Percentiles rank a stretch among this genome's conserved stretches.
Evolutionary conservation across 2,797 vertebrate genomes (phyloP).

Genomic region (Scomberomorus guttatus): DNA sequence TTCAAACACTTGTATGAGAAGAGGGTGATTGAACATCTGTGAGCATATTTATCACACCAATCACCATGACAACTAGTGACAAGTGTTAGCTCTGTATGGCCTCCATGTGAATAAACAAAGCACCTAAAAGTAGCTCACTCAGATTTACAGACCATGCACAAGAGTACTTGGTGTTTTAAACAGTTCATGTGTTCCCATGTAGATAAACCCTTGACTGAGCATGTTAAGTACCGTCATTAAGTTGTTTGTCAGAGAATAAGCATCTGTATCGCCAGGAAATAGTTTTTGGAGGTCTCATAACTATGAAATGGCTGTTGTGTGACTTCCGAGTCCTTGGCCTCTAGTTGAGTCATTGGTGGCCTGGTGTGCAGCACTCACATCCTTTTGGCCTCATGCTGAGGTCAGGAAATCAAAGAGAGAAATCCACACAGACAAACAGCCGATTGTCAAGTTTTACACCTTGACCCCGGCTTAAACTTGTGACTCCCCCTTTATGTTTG

Average conservation of each 20-base stretch:
- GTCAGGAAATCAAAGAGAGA: conserved; percentile 81
- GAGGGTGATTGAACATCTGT: conserved; percentile 72
- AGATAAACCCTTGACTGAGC: conserved; percentile 41
- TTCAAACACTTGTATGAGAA: conserved; percentile 65
- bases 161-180: conserved; percentile 3
- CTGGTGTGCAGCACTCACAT: conserved; percentile 68
- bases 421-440: conserved; percentile 79
- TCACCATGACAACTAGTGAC: conserved; percentile 66
- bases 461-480: conserved; percentile 84
- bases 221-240: conserved; percentile 49
- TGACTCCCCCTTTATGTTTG: conserved; percentile 77
- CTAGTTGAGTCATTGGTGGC: conserved; percentile 59
- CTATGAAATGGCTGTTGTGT: conserved; percentile 57
- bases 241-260: conserved; percentile 61
- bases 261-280: conserved; percentile 64
- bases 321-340: conserved; percentile 65
- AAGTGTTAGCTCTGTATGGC: conserved; percentile 59
- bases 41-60: conserved; percentile 67
- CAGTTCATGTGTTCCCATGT: conserved; percentile 28
- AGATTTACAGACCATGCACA: not conserved
- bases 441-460: conserved; percentile 84
- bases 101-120: conserved; percentile 76
- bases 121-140: conserved; percentile 32
- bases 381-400: conserved; percentile 66
- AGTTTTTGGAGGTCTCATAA: conserved; percentile 53